A percentile compares a stretch with the other conserved stretches of the same genome.
Evolutionary conservation across 2,888 invertebrate species (phyloP).

Genomic region (Lepas anatifera): DNA sequence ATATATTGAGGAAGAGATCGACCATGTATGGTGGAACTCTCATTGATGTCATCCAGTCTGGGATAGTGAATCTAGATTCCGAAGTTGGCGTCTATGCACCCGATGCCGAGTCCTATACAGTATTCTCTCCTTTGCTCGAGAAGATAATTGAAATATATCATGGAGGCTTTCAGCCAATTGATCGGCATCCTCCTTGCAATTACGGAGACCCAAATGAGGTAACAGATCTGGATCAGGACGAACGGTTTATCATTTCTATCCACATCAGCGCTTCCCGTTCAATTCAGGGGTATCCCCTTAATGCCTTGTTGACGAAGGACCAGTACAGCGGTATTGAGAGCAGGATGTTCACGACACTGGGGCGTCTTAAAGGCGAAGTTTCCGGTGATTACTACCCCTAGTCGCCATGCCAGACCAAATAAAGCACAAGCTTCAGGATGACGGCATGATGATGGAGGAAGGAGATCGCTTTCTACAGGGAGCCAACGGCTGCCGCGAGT

Average conservation of each 20-base stretch:
- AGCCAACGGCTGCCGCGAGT: conserved; percentile 42
- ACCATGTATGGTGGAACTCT: conserved; percentile 75
- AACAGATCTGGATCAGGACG: conserved; percentile 52
- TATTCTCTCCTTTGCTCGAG: conserved; percentile 68
- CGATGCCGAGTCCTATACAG: conserved; percentile 70
- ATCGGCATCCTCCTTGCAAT: conserved; percentile 34
- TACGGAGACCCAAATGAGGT: conserved; percentile 35
- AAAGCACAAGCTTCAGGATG: conserved; percentile 89
- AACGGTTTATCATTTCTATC: conserved; percentile 75
- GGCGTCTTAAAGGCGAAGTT: conserved; percentile 63
- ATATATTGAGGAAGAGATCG: conserved; percentile 56
- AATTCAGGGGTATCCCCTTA: conserved; percentile 78
- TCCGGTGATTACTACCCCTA: conserved; percentile 91
- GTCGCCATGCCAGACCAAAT: conserved; percentile 90
- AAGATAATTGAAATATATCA: conserved; percentile 48
- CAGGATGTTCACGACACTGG: conserved; percentile 30
- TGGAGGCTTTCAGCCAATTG: conserved; percentile 17
- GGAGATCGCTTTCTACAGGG: conserved; percentile 48
- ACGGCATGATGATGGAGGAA: conserved; percentile 97
- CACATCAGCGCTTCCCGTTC: conserved; percentile 94
- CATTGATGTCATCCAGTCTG: conserved; percentile 80
- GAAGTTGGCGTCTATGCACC: conserved; percentile 63
- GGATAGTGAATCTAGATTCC: conserved; percentile 57
- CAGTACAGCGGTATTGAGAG: conserved; percentile 34
- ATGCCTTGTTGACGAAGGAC: conserved; percentile 53